Percentiles rank a stretch among this genome's conserved stretches.
Evolutionary conservation across 2,797 vertebrate species (phyloP).

Genomic region (Chrosomus eos): DNA sequence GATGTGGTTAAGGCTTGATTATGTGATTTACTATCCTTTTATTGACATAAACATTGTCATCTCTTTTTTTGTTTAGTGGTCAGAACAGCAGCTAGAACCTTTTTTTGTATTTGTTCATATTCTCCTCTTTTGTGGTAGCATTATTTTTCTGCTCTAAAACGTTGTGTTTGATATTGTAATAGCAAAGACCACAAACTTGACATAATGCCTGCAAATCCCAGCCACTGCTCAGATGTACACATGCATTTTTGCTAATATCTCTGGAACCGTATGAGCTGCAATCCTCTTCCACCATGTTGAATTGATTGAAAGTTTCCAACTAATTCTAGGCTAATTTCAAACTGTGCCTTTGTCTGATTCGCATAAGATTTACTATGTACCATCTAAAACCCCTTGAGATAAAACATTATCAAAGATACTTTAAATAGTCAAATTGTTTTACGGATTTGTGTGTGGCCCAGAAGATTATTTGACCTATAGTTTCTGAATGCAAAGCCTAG

Average conservation of each 20-base stretch:
- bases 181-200: neutral
- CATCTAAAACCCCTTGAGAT: neutral
- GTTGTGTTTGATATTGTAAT: neutral
- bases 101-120: neutral
- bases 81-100: neutral
- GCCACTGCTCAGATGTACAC: neutral
- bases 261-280: neutral
- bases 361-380: neutral
- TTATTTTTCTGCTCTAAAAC: neutral
- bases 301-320: neutral
- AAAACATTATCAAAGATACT: neutral
- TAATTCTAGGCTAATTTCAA: neutral
- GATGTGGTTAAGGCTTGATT: neutral
- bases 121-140: neutral
- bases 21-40: conserved; percentile 14
- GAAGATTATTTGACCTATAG: neutral
- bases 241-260: neutral
- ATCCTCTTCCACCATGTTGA: neutral
- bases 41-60: conserved; percentile 2
- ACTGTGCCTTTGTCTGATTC: neutral
- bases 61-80: neutral
- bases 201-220: neutral
- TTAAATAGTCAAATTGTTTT: neutral
- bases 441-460: neutral
- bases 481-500: neutral